Base-by-base conservation (phyloP, 2,888 invertebrate genomes). In the Drosophila diplacantha region DNA sequence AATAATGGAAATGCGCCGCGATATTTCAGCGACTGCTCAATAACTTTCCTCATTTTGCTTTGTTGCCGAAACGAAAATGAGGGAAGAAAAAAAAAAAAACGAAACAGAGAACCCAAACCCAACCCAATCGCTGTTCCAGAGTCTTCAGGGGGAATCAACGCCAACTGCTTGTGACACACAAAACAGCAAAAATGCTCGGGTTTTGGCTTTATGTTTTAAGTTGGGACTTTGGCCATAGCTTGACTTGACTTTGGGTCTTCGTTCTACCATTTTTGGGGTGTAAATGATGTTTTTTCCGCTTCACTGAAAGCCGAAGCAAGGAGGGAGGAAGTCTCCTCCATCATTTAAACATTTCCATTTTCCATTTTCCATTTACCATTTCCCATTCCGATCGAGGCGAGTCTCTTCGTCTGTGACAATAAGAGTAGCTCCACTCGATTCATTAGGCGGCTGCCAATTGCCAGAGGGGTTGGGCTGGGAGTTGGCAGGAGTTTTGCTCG, bases 1-100 rank as follows among this genome's bases (percentile, higher is more conserved):
- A 57, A 57, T 43, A 49, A 59, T 60, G 35, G 50, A 60, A 59
- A 60, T 50, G 41, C 60, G 29, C 24, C 34, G 60, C 49, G 49
- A 50, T 60, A 50, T 50, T 60, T 58, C 26, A 32, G 39, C 29
- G 47, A 46, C 39, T 41, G 16, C 59, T 60, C 59, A 58, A 60
- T 59, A 58, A 44, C 58, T 58, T 58, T 56, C 35, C 41, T 37
- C 34, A 43, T 37, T 55, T 58, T 58, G 34, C 34, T 34, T 47
- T 46, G 31, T 58, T 47, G 32, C 18, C 9, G 1, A 18, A 22
- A 34, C 5, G 34, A 43, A 29, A 18, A n/a, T 16, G n/a, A n/a
- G n/a, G 35, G 35, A 14, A 11, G 3, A 18, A 12, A 14, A 35
- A 31, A 5, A 24, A 24, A 37, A 18, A 24, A 24, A 37, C 12